These are phyloP conservation scores for Sturnira hondurensis DNA, from an alignment of 2,113 vertebrate genomes.

Conservation along the genomic window DNA sequence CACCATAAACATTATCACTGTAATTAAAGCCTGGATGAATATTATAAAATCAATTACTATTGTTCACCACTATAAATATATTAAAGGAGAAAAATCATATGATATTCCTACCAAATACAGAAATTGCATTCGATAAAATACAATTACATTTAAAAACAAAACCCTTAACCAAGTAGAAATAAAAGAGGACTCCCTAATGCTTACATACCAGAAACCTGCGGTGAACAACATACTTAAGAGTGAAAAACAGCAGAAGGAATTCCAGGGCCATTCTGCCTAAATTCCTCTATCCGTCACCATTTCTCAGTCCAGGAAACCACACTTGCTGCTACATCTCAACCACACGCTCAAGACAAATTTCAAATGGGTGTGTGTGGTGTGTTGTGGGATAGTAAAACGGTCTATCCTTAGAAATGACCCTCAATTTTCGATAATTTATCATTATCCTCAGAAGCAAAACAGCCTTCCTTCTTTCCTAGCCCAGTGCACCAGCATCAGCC, in stretches of 20 bases:
- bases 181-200: neutral
- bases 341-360: neutral
- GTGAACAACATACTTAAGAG: neutral
- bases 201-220: neutral
- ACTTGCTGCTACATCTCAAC: neutral
- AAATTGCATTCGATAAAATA: neutral
- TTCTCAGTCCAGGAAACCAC: neutral
- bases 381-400: neutral
- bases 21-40: neutral
- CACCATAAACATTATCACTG: neutral
- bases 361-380: neutral
- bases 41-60: slow-evolving; percentile 7
- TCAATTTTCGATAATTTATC: neutral
- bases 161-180: neutral
- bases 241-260: neutral
- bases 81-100: neutral
- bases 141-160: neutral
- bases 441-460: neutral
- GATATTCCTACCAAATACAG: neutral
- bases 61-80: neutral
- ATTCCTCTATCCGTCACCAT: neutral
- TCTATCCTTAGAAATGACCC: neutral
- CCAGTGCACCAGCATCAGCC: neutral
- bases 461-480: neutral
- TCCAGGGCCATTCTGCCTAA: neutral